Evolutionary conservation across 2,113 vertebrate genomes (phyloP).

Genomic region (Okapia johnstoni): DNA sequence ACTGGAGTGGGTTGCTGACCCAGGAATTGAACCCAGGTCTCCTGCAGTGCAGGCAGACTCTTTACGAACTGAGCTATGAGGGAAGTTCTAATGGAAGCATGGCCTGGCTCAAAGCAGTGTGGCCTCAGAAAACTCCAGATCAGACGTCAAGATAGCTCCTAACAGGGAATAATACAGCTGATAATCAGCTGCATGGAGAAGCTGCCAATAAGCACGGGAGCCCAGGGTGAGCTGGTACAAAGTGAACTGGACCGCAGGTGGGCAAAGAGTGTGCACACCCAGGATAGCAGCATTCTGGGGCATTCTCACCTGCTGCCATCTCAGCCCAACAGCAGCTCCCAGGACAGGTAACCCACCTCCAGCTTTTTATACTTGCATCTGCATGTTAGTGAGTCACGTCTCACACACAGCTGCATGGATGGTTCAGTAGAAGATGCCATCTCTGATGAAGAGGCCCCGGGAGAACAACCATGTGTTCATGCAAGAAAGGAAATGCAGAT

Average conservation of each 20-base stretch:
- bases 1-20: background rate
- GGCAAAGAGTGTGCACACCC: background rate
- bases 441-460: background rate
- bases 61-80: background rate
- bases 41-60: background rate
- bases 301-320: background rate
- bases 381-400: background rate
- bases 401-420: background rate
- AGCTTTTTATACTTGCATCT: background rate
- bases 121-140: background rate
- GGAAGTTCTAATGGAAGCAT: background rate
- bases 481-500: background rate
- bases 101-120: background rate
- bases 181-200: background rate
- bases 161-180: background rate
- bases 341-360: background rate
- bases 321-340: background rate
- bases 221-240: background rate
- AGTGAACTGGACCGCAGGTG: accelerated
- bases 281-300: accelerated
- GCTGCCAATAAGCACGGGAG: background rate
- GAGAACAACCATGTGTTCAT: background rate
- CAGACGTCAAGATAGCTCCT: background rate
- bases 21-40: background rate
- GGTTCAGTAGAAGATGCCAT: background rate